Evolutionary conservation across 2,888 invertebrate species (phyloP).

Genomic region (Hetaerina titia): DNA sequence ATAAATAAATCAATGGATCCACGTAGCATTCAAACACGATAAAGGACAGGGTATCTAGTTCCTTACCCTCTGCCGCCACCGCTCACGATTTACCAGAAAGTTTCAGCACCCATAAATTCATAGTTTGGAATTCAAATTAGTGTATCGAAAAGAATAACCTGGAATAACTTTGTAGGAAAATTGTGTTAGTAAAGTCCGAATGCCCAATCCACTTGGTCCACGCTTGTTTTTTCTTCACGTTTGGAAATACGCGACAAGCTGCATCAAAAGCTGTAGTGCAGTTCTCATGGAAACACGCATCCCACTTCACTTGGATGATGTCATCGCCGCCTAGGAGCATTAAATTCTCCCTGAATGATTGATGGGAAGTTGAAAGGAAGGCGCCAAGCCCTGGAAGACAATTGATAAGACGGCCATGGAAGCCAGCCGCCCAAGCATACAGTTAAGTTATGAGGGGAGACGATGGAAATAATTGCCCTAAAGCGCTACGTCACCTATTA

Average conservation of each 20-base stretch:
- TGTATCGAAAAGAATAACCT: too few species aligned
- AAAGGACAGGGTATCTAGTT: too few species aligned
- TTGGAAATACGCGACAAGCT: neutral
- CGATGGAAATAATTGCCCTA: slow-evolving; percentile 15
- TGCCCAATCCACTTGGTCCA: neutral
- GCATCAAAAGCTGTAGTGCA: neutral
- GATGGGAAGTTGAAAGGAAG: slow-evolving; percentile 37
- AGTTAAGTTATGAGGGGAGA: neutral
- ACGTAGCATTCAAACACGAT: too few species aligned
- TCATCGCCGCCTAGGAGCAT: slow-evolving; percentile 6
- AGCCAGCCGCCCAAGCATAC: neutral
- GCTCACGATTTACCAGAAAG: too few species aligned
- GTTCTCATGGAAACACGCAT: slow-evolving; percentile 36
- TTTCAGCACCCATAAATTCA: too few species aligned
- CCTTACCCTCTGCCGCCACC: too few species aligned
- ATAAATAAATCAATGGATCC: too few species aligned
- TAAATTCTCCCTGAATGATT: slow-evolving; percentile 55
- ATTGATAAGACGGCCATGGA: slow-evolving; percentile 33
- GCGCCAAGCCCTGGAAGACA: slow-evolving; percentile 45
- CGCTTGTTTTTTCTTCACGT: neutral
- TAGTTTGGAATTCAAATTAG: too few species aligned
- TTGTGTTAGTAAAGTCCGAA: neutral
- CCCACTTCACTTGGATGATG: slow-evolving; percentile 23
- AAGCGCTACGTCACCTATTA: slow-evolving; percentile 41
- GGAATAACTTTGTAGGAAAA: too few species aligned